A percentile compares a stretch with the other conserved stretches of the same genome.
Conservation (phyloP, 2,888 invertebrate genomes). For the Ichneumoninae sp. region DNA sequence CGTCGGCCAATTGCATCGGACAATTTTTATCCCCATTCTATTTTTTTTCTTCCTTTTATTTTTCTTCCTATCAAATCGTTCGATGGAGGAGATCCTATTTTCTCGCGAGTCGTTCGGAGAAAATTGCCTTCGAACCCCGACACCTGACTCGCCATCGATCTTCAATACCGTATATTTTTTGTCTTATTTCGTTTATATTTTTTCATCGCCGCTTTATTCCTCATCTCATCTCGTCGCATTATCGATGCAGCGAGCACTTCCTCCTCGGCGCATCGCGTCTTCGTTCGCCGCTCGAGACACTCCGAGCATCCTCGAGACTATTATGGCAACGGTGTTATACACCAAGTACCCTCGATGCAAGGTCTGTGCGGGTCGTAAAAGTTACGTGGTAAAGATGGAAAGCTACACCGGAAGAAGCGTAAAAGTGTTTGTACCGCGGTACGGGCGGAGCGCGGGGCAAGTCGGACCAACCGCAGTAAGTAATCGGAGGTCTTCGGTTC, state of each 20-base stretch:
- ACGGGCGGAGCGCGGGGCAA: background rate
- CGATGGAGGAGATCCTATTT: background rate
- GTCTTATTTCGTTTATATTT: background rate
- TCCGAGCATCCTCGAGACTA: constrained; percentile 17
- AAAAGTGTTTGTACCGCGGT: constrained; percentile 4
- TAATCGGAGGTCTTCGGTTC: background rate
- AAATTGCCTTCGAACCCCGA: constrained; percentile 15
- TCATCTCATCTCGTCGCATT: background rate
- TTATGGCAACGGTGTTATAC: constrained; percentile 32
- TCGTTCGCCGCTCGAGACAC: constrained; percentile 19
- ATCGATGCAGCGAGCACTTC: background rate
- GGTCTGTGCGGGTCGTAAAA: constrained; percentile 52
- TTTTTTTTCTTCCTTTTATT: background rate
- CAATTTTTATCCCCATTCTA: background rate
- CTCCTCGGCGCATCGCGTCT: background rate
- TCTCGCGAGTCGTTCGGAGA: background rate
- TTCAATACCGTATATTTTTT: background rate
- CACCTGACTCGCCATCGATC: constrained; percentile 18
- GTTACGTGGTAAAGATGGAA: constrained; percentile 42
- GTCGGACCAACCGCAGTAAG: background rate
- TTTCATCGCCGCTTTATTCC: background rate
- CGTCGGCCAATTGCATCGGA: background rate
- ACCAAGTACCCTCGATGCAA: constrained; percentile 8
- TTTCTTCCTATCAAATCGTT: background rate
- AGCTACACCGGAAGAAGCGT: constrained; percentile 53